Conservation (phyloP, 2,797 vertebrate species). For the Natrix natrix region DNA sequence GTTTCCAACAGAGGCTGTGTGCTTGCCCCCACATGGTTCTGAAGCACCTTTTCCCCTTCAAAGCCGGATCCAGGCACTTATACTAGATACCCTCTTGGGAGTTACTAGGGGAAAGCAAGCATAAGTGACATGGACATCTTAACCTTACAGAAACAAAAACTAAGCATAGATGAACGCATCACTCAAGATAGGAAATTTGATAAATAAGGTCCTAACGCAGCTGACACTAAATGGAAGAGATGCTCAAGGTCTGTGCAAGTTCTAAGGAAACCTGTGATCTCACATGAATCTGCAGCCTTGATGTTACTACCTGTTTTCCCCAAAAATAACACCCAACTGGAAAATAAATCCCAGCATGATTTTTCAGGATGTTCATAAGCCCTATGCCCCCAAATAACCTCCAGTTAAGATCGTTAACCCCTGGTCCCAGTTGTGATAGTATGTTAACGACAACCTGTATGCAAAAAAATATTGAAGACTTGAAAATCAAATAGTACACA, state of each 20-base stretch:
- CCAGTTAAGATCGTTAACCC: too few species aligned
- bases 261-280: neutral
- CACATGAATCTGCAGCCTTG: too few species aligned
- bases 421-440: neutral
- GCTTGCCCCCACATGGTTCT: neutral
- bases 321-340: too few species aligned
- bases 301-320: too few species aligned
- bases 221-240: neutral
- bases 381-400: too few species aligned
- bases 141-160: neutral
- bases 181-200: neutral
- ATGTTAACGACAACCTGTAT: neutral
- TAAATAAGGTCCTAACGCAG: neutral
- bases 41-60: neutral
- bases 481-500: neutral
- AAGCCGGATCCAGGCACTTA: neutral
- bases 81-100: neutral
- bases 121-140: neutral
- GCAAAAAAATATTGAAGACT: neutral
- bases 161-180: neutral
- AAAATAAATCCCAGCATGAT: too few species aligned
- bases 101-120: neutral
- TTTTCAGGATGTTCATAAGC: too few species aligned
- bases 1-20: neutral
- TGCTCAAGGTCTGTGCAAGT: neutral